Evolutionary conservation across 1,140 invertebrate species (phyloP).

Genomic region (Drosophila kepulauana): DNA sequence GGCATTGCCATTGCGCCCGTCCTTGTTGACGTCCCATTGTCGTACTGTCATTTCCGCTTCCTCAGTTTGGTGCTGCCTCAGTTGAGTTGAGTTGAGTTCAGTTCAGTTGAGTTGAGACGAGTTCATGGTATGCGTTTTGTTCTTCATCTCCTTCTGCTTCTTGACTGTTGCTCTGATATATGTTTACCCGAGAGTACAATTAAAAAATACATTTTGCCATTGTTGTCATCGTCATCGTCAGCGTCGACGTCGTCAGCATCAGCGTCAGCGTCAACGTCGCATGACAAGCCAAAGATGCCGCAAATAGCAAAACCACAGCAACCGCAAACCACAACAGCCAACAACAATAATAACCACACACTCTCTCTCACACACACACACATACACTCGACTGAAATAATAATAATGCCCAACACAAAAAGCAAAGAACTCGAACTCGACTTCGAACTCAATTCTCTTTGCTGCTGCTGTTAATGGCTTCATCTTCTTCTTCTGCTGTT

Average conservation of each 20-base stretch:
- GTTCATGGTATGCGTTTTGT: conserved; percentile 43
- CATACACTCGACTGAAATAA: conserved; percentile 50
- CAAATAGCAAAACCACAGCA: conserved; percentile 65
- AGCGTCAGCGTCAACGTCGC: conserved; percentile 32
- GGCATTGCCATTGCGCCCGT: conserved; percentile 49
- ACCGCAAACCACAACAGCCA: conserved; percentile 46
- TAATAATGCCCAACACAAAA: conserved; percentile 55
- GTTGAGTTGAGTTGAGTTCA: conserved; percentile 56
- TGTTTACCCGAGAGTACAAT: conserved; percentile 81
- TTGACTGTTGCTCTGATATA: conserved; percentile 64
- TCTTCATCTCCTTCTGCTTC: conserved; percentile 12
- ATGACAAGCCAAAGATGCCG: conserved; percentile 79
- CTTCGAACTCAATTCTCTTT: conserved; percentile 47
- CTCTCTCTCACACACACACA: conserved; percentile 4
- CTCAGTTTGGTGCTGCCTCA: conserved; percentile 53
- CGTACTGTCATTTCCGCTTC: conserved; percentile 79
- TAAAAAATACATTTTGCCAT: conserved; percentile 80
- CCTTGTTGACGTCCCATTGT: conserved; percentile 49
- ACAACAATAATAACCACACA: conserved; percentile 38
- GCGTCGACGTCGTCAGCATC: conserved; percentile 51
- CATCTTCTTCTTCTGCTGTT: background rate
- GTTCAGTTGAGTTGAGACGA: conserved; percentile 47
- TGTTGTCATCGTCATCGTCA: conserved; percentile 69
- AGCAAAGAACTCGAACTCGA: conserved; percentile 31
- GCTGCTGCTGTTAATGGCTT: conserved; percentile 58